These are phyloP conservation scores for Glossophaga mutica DNA, from an alignment of 2,797 vertebrate species.

Conservation along the genomic window DNA sequence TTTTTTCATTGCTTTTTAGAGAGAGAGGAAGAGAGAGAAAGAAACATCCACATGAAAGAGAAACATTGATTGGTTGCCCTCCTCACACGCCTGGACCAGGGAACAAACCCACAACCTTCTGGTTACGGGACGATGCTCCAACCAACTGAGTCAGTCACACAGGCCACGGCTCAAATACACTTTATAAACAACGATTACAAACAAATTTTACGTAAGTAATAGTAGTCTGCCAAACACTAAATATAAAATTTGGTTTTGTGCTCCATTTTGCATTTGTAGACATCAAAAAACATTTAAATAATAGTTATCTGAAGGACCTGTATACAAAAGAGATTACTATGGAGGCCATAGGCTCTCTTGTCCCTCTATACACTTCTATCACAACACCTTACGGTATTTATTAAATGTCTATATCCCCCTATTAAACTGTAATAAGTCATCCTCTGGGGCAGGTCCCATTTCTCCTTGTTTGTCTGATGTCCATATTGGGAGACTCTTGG, in stretches of 20 bases:
- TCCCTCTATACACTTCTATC: not conserved
- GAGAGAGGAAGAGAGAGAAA: not conserved
- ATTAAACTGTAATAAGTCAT: not conserved
- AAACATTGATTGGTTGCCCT: not conserved
- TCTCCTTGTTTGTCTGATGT: not conserved
- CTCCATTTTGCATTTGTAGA: slow-evolving; percentile 2
- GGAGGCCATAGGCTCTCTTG: not conserved
- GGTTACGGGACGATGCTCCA: not conserved
- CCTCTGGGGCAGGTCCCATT: not conserved
- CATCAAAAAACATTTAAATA: not conserved
- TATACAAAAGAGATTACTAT: not conserved
- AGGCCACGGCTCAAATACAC: not conserved
- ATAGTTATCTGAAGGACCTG: not conserved
- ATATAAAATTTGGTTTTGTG: not conserved
- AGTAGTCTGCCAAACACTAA: not conserved
- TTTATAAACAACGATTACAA: slow-evolving; percentile 14
- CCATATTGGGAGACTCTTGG: not conserved
- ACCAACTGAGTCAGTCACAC: not conserved
- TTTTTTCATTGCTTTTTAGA: not conserved
- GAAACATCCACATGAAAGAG: not conserved
- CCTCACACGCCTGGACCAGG: not conserved
- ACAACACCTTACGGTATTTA: not conserved
- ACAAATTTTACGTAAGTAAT: not conserved
- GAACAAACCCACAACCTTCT: not conserved
- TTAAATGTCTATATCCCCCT: not conserved